Percentiles rank a stretch among this genome's conserved stretches.
These are phyloP conservation scores for Sparidentex hasta DNA, from an alignment of 2,797 vertebrate species.

Conservation along the genomic window DNA sequence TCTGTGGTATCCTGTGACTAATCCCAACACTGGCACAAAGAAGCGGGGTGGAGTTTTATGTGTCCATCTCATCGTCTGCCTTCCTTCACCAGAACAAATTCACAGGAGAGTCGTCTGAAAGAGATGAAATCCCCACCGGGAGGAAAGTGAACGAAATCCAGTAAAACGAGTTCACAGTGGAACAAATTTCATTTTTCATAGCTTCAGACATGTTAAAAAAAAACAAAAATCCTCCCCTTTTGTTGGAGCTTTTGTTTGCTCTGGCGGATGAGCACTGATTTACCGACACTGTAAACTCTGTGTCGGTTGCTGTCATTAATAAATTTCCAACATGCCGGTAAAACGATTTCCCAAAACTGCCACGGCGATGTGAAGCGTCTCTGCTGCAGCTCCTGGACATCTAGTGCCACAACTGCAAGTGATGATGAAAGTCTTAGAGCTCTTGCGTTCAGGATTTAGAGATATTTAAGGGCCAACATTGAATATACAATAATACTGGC, in stretches of 20 bases:
- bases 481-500: no score
- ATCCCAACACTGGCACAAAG: slow-evolving; percentile 79
- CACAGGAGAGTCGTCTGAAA: slow-evolving; percentile 55
- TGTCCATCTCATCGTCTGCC: slow-evolving; percentile 52
- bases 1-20: slow-evolving; percentile 82
- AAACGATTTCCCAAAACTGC: background rate
- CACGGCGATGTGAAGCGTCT: background rate
- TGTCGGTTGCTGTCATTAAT: background rate
- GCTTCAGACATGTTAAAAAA: slow-evolving; percentile 27
- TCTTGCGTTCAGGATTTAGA: no score
- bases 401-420: background rate
- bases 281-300: slow-evolving; percentile 7
- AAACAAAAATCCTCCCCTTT: background rate
- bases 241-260: slow-evolving; percentile 9
- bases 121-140: slow-evolving; percentile 56
- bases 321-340: slow-evolving; percentile 7
- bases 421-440: background rate
- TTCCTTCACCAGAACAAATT: slow-evolving; percentile 50
- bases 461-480: no score
- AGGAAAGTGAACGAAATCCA: slow-evolving; percentile 54
- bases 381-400: background rate
- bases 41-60: slow-evolving; percentile 55
- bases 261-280: slow-evolving; percentile 38
- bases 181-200: slow-evolving; percentile 20
- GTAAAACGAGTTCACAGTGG: slow-evolving; percentile 41